Evolutionary conservation across 2,797 vertebrate species (phyloP), one percentile per base, ranked within the genome.

Genomic region (Discoglossus pictus): DNA sequence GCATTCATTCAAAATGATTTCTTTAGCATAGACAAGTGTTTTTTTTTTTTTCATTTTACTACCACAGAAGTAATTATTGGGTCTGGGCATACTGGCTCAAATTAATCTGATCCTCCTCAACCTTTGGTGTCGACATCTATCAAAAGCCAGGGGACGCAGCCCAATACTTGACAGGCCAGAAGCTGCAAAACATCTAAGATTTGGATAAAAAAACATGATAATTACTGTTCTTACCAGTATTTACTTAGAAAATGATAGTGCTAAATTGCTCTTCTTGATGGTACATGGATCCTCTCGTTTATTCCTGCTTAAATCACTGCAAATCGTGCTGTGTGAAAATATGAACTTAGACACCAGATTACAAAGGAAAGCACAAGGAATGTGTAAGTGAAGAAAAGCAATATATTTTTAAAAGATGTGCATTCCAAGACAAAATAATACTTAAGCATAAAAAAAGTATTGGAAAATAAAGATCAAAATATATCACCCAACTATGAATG

Each of bases 101-200:
- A 71, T 71, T 71, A 71, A 64, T 64, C 53, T 71, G 68, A 64
- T 71, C 61, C 61, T 71, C 46, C 61, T 71, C 61, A 61, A 64
- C 68, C 43, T 50, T 43, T 71, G 52, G 20, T 71, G 61, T 43
- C 12, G 44, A 71, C 52, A 71, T 71, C 43, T 71, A 71, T 59
- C 61, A 64, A 64, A 70, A 71, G 44, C 43, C 52, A 47, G 16
- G 24, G 21, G 36, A 61, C 27, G 47, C 27, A 64, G 44, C 40
- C 36, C 53, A 64, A 24, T 64, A n/a, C 52, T 71, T 64, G 52
- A 71, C 68, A 71, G 61, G 53, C 25, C 36, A 31, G 58, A 71
- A 71, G 51, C 60, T 71, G 27, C 15, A 58, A 43, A 58, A 43
- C 52, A 71, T 61, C 52, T 58, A 51, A 50, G 35, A 64, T 59